A percentile compares a stretch with the other conserved stretches of the same genome.
Conservation (phyloP, 92 coral and sea anemone genomes). For the Epizoanthus illoricatus region DNA sequence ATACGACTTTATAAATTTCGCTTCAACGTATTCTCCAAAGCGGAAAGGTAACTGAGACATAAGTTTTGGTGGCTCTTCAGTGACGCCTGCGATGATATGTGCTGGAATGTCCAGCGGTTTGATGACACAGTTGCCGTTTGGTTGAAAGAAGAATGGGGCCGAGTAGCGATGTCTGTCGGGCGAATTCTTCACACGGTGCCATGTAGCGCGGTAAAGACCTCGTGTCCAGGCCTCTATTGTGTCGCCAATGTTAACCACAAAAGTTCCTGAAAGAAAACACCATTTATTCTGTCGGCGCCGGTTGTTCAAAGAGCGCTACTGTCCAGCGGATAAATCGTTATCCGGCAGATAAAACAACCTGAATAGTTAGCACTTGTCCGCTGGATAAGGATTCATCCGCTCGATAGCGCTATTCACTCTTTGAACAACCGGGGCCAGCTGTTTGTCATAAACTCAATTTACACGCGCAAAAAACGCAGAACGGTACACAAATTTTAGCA, state of each 20-base stretch:
- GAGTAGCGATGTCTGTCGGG: slow-evolving; percentile 50
- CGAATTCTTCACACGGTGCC: slow-evolving; percentile 77
- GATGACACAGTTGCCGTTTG: slow-evolving; percentile 46
- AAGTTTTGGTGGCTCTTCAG: slow-evolving; percentile 27
- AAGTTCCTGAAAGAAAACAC: slow-evolving; percentile 50
- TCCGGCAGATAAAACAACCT: too few relatives aligned
- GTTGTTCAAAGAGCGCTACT: too few relatives aligned
- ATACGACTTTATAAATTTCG: slow-evolving; percentile 70
- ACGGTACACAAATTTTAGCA: too few relatives aligned
- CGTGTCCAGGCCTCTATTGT: slow-evolving; percentile 78
- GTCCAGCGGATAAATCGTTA: too few relatives aligned
- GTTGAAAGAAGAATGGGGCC: slow-evolving; percentile 78
- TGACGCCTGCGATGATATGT: slow-evolving; percentile 6
- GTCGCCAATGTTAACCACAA: slow-evolving; percentile 76
- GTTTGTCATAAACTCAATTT: too few relatives aligned
- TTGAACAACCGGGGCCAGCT: too few relatives aligned
- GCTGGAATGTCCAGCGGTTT: slow-evolving; percentile 57
- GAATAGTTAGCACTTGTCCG: too few relatives aligned
- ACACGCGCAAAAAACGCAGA: too few relatives aligned
- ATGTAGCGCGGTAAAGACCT: slow-evolving; percentile 62
- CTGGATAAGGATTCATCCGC: too few relatives aligned
- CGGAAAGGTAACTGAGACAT: slow-evolving; percentile 51
- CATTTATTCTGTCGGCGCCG: background rate
- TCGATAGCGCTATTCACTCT: too few relatives aligned
- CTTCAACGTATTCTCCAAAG: slow-evolving; percentile 68